Percentiles rank a stretch among this genome's conserved stretches.
phyloP scores from a whole-genome alignment of 30 jellyfish, hydroid and myxozoan species.

The Pseudorhiza aurosa region DNA sequence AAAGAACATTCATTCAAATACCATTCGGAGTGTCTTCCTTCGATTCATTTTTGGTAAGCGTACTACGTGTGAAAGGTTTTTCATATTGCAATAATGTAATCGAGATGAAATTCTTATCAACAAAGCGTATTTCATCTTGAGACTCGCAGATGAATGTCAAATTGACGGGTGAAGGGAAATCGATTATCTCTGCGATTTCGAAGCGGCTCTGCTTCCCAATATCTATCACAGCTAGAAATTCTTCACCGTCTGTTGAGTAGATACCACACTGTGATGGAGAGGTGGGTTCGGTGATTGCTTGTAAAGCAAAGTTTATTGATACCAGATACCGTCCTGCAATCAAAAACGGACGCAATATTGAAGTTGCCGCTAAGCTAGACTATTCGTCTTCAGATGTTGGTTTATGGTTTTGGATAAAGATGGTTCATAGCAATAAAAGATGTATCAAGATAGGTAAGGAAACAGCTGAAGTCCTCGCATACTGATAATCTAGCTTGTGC shows the following conservation, averaged over 20 bases:
- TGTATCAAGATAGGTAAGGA: too few relatives aligned
- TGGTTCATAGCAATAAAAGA: too few relatives aligned
- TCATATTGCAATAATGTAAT: slow-evolving; percentile 20
- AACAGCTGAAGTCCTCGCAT: too few relatives aligned
- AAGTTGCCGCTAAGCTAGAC: not conserved
- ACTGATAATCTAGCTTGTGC: too few relatives aligned
- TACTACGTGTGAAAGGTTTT: not conserved
- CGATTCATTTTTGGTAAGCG: not conserved
- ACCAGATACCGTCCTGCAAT: slow-evolving; percentile 24
- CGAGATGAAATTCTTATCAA: not conserved
- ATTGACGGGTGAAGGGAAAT: not conserved
- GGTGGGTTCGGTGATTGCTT: not conserved
- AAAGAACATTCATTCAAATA: too few relatives aligned
- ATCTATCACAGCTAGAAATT: not conserved
- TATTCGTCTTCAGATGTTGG: too few relatives aligned
- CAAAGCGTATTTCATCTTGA: not conserved
- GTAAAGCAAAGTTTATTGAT: slow-evolving; percentile 3
- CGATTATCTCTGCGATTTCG: slow-evolving; percentile 2
- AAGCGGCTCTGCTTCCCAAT: not conserved
- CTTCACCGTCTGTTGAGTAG: not conserved
- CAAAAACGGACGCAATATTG: not conserved
- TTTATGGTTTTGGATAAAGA: too few relatives aligned
- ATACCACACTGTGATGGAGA: slow-evolving; percentile 16
- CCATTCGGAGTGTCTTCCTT: not conserved
- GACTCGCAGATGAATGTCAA: slow-evolving; percentile 30